Evolutionary conservation across 2,888 invertebrate species (phyloP), one percentile per base, ranked within the genome.

Genomic region (Caenorhabditis sp.): DNA sequence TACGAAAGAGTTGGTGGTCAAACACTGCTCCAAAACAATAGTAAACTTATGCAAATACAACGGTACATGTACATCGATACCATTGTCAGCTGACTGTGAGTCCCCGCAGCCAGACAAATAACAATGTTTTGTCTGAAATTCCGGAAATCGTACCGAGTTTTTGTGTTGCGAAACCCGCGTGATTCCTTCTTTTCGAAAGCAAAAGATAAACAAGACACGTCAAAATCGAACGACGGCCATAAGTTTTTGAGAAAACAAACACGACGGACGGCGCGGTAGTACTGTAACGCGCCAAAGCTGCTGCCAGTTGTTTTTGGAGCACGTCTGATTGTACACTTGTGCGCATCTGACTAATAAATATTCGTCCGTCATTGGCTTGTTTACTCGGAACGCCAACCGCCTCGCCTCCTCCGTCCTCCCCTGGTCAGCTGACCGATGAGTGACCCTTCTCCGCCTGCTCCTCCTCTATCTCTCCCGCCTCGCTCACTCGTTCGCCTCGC

Each of bases 381-480:
- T 68, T 56, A 58, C 66, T 39, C 56, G 55, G 39, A 56, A 39
- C 48, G 41, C 55, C 46, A 46, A 46, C 32, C 46, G 37, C 35
- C 55, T 65, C 48, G 22, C 37, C 15, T 45, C 45, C 58, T 68
- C 17, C 20, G 6, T 39, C 41, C 50, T 50, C 48, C 35, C 26
- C 37, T 50, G 56, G 66, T 68, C 66, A 68, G 66, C 66, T 68
- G 66, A 68, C 66, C 66, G 56, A 37, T 50, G 50, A 68, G 66
- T 68, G 66, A 68, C 66, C 66, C 66, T 66, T 58, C 41, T 58
- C 22, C 43, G 66, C 50, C 66, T 68, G 66, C 66, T 53, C 27
- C 56, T 68, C 66, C 13, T 9, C 17, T 37, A 24, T 46, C 35
- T 62, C 20, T 6, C 22, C 26, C n/a, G 35, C 37, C 20, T 35